Evolutionary conservation across 2,113 vertebrate species (phyloP), one percentile per base, ranked within the genome.

Genomic region (Herpailurus yagouaroundi): DNA sequence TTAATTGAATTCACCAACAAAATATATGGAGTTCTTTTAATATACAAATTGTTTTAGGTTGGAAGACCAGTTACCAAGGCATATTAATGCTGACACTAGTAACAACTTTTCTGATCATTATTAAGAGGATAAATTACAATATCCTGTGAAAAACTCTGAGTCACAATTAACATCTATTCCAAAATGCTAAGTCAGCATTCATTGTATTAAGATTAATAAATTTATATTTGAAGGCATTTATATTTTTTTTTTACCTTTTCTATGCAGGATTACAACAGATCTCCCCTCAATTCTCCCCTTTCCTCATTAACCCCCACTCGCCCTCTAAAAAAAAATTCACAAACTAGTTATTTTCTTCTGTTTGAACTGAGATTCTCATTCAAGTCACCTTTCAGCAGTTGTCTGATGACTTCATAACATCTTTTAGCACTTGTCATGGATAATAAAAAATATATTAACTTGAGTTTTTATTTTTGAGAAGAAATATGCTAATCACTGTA

Each of bases 71-170:
- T 79, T 50, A 64, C 13, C 57, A 90, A 73, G 63, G 50, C 31
- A 76, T 73, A 63, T 60, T 48, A 64, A 64, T 64, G 60, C 36
- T 33, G 14, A 29, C 45, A 68, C 18, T 21, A 68, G 41, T n/a
- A 66, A 68, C 66, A 55, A 29, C 31, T 41, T 77, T 71, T 50
- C 84, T 64, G 93, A 95, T 90, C 7, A 50, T 92, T 96, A 97
- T 0, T 9, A 96, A 90, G 87, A 74, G 0, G 89, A 90, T 84
- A 94, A 96, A 31, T 5, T 79, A 69, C 9, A 88, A 31, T 71
- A 31, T 87, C 13, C 33, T 85, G 33, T 25, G 80, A 96, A 87
- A 79, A 77, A 14, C 15, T 77, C 13, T 31, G 64, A 45, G 15
- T 68, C 45, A 45, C 55, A 69, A 29, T 36, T 36, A 79, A 18